phyloP scores from a whole-genome alignment of 2,113 vertebrate species.

The Anguilla japonica region DNA sequence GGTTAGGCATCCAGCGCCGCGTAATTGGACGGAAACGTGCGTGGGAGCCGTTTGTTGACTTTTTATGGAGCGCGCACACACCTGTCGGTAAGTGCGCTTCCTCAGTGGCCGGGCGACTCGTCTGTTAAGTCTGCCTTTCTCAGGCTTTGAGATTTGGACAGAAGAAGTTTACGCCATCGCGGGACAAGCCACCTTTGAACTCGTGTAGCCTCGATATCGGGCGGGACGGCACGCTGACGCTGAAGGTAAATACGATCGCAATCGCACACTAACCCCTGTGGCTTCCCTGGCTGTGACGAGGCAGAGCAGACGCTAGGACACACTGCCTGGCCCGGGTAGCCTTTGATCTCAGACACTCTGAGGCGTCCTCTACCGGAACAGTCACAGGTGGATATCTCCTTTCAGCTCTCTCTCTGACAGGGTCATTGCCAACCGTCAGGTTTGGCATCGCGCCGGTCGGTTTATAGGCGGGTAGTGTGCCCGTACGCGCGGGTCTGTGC shows the following conservation, averaged over 20 bases:
- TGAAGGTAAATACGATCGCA: neutral
- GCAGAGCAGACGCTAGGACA: slow-evolving; percentile 25
- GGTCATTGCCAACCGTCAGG: slow-evolving; percentile 10
- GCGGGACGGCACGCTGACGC: neutral
- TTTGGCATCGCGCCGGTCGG: neutral
- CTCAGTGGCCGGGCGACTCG: neutral
- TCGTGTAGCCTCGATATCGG: neutral
- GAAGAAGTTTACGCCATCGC: neutral
- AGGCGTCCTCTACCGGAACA: neutral
- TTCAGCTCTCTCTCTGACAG: neutral
- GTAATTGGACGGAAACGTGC: slow-evolving; percentile 46
- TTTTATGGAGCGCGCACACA: neutral
- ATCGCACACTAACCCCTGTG: neutral
- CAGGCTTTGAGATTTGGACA: neutral
- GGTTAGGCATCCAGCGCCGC: slow-evolving; percentile 56
- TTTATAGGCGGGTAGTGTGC: neutral
- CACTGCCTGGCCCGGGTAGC: neutral
- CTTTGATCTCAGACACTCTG: neutral
- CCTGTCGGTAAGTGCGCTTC: neutral
- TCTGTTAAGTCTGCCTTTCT: neutral
- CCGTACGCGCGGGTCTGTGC: neutral
- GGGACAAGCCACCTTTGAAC: neutral
- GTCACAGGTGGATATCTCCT: neutral
- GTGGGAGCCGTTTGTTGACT: slow-evolving; percentile 28
- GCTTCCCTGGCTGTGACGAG: slow-evolving; percentile 36